phyloP scores from a whole-genome alignment of 2,888 invertebrate genomes.

The Drosophila gaucha region DNA sequence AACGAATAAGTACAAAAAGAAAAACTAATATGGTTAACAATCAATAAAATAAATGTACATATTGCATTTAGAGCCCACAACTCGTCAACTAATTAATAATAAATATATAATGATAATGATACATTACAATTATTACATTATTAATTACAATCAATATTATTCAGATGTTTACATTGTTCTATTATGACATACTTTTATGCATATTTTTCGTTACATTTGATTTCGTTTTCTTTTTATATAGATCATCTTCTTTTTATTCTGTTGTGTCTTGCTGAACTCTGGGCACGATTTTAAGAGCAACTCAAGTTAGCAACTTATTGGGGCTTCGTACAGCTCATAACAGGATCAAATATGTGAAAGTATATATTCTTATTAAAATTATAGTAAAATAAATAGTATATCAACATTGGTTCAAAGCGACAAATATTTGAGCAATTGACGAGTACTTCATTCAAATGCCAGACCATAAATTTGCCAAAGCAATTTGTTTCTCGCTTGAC shows the following conservation, averaged over 20 bases:
- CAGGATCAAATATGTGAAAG: too few relatives aligned
- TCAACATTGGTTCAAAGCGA: constrained; percentile 19
- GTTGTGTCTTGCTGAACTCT: constrained; percentile 36
- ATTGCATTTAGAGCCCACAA: constrained; percentile 47
- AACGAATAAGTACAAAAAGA: constrained; percentile 57
- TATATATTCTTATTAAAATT: background rate
- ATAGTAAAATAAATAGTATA: background rate
- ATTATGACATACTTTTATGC: constrained; percentile 20
- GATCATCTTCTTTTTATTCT: background rate
- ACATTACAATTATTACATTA: constrained; percentile 15
- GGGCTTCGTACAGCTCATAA: too few relatives aligned
- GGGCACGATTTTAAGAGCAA: constrained; percentile 46
- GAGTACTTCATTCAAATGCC: constrained; percentile 31
- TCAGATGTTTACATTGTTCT: constrained; percentile 32
- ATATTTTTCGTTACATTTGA: constrained; percentile 16
- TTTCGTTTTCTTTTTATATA: constrained; percentile 21
- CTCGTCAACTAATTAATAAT: constrained; percentile 37
- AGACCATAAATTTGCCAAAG: constrained; percentile 46
- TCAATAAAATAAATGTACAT: constrained; percentile 52
- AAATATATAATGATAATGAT: constrained; percentile 32
- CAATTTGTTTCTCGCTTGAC: constrained; percentile 3
- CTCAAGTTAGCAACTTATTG: constrained; percentile 6
- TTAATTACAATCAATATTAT: constrained; percentile 36
- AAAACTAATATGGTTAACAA: constrained; percentile 70
- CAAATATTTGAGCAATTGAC: constrained; percentile 39